Percentiles rank a stretch among this genome's conserved stretches.
Evolutionary conservation across 37 sponge, comb jelly and placozoan genomes (phyloP).

Genomic region (Ephydatia muelleri): DNA sequence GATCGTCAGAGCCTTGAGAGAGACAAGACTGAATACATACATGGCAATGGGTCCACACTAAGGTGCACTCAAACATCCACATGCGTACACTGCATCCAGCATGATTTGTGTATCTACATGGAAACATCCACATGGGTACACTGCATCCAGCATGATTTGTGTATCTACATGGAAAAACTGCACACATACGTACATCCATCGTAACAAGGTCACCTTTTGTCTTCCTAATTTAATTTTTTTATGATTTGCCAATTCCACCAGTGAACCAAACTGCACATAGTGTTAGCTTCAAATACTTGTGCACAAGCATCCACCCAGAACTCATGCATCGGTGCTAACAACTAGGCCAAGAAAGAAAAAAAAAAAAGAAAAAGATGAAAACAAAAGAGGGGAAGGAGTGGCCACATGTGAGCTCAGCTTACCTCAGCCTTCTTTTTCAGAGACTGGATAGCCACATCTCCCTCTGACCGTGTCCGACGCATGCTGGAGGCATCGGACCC

Average conservation of each 20-base stretch:
- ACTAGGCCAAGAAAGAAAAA: background rate
- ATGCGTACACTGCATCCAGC: too few relatives aligned
- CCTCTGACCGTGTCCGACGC: constrained; percentile 61
- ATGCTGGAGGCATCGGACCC: constrained; percentile 8
- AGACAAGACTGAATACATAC: background rate
- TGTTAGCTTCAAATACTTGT: background rate
- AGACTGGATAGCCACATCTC: constrained; percentile 41
- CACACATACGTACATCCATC: too few relatives aligned
- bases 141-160: too few relatives aligned
- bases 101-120: too few relatives aligned
- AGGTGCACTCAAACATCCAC: too few relatives aligned
- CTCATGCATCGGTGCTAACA: background rate
- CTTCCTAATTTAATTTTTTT: too few relatives aligned
- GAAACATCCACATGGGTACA: too few relatives aligned
- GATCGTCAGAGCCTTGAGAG: constrained; percentile 41
- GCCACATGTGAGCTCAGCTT: background rate
- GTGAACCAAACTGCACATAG: too few relatives aligned
- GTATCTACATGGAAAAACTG: too few relatives aligned
- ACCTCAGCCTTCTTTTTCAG: constrained; percentile 71
- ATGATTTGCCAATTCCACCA: too few relatives aligned
- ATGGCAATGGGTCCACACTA: background rate
- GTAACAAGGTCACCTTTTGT: too few relatives aligned
- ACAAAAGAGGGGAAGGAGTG: background rate
- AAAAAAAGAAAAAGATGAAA: background rate
- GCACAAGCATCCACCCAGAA: constrained; percentile 25